phyloP scores from a whole-genome alignment of 2,888 invertebrate genomes.

The Trissonchulus latispiculum region DNA sequence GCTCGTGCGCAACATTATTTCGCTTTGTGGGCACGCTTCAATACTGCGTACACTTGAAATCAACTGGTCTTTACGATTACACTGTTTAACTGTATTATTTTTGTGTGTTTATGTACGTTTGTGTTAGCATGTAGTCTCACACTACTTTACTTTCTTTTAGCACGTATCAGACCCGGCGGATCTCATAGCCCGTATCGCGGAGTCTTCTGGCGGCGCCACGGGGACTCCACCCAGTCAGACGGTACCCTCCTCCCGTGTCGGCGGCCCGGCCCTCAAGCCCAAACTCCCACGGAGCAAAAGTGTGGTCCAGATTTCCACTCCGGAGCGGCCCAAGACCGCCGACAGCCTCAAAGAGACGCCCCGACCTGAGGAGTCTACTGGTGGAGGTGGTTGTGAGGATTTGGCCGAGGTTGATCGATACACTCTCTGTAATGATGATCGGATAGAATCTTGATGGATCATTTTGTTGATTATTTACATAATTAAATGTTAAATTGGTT shows the following conservation, averaged over 20 bases:
- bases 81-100: too few relatives aligned
- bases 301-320: background rate
- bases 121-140: too few relatives aligned
- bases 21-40: too few relatives aligned
- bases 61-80: too few relatives aligned
- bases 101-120: too few relatives aligned
- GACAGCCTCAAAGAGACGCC: background rate
- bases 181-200: background rate
- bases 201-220: background rate
- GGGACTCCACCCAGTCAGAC: background rate
- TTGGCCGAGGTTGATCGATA: slow-evolving; percentile 21
- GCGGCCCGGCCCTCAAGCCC: too few relatives aligned
- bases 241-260: background rate
- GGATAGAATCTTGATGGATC: slow-evolving; percentile 19
- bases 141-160: background rate
- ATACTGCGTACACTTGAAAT: too few relatives aligned
- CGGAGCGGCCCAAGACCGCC: background rate
- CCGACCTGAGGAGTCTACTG: background rate
- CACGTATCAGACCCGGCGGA: background rate
- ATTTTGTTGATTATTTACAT: too few relatives aligned
- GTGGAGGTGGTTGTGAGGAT: slow-evolving; percentile 14
- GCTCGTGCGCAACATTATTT: too few relatives aligned
- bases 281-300: slow-evolving; percentile 12
- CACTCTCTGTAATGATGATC: slow-evolving; percentile 20
- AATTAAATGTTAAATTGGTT: too few relatives aligned